phyloP scores from a whole-genome alignment of 2,888 invertebrate genomes.

The Sinopyrophorus schimmeli region DNA sequence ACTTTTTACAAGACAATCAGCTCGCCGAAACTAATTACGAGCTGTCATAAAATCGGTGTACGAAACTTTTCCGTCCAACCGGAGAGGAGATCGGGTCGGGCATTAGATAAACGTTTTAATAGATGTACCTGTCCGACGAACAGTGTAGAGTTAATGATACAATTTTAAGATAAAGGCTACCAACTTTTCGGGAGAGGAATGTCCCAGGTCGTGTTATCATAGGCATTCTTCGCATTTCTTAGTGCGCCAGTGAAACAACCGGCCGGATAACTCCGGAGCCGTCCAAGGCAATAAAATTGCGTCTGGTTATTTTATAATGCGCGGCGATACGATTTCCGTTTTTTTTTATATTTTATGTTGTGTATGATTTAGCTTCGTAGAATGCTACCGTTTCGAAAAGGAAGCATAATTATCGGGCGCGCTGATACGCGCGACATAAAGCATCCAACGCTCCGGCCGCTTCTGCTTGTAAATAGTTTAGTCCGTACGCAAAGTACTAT shows the following conservation, averaged over 20 bases:
- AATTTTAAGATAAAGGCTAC: constrained; percentile 36
- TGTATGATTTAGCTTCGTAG: constrained; percentile 1
- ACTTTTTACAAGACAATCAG: constrained; percentile 26
- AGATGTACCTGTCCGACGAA: constrained; percentile 48
- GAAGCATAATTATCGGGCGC: too few species aligned
- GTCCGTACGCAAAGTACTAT: too few species aligned
- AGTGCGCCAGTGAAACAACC: constrained; percentile 23
- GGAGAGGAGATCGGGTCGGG: constrained; percentile 19
- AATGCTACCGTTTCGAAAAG: constrained; percentile 6
- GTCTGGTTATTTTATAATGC: constrained; percentile 22
- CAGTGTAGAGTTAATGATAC: constrained; percentile 41
- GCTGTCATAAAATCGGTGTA: constrained; percentile 27
- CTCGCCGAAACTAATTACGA: constrained; percentile 24
- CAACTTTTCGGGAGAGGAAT: constrained; percentile 35
- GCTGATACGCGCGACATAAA: too few species aligned
- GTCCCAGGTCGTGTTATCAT: constrained; percentile 32
- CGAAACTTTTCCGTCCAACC: constrained; percentile 26
- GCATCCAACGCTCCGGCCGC: too few species aligned
- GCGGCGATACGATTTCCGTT: background rate
- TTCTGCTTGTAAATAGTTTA: too few species aligned
- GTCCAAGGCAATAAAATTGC: constrained; percentile 20
- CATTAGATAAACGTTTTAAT: constrained; percentile 46
- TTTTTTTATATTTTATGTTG: background rate
- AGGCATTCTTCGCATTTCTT: constrained; percentile 33
- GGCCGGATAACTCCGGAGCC: constrained; percentile 30